phyloP scores from a whole-genome alignment of 2,113 vertebrate species.

The Myxocyprinus asiaticus region DNA sequence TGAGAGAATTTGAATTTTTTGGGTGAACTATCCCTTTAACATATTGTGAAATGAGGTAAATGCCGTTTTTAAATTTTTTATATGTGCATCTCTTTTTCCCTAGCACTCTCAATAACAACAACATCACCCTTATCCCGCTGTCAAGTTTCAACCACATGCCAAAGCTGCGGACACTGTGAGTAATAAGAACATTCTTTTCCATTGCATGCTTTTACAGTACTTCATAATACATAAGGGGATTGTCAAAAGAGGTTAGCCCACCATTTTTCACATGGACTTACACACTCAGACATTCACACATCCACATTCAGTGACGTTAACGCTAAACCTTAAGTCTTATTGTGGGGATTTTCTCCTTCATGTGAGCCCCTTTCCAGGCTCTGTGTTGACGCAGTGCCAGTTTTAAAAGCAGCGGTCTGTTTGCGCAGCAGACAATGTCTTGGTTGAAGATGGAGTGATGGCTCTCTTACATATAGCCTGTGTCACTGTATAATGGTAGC shows the following conservation, averaged over 20 bases:
- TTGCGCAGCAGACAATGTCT: slow-evolving; percentile 20
- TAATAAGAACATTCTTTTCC: slow-evolving; percentile 60
- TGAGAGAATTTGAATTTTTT: no score
- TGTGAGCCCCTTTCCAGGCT: slow-evolving; percentile 11
- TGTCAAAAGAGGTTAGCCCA: background rate
- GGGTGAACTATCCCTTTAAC: no score
- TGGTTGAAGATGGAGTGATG: slow-evolving; percentile 13
- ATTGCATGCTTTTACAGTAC: background rate
- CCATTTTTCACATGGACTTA: background rate
- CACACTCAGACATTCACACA: slow-evolving; percentile 34
- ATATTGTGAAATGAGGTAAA: no score
- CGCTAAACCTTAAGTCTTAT: slow-evolving; percentile 8
- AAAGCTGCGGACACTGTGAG: slow-evolving; percentile 97
- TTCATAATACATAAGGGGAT: background rate
- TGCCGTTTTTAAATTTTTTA: background rate
- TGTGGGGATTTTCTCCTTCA: slow-evolving; percentile 14
- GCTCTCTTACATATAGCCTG: background rate
- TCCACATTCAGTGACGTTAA: slow-evolving; percentile 14
- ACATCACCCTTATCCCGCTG: slow-evolving; percentile 96
- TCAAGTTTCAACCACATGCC: slow-evolving; percentile 99
- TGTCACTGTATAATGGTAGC: slow-evolving; percentile 7
- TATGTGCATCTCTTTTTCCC: slow-evolving; percentile 29
- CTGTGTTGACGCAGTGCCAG: slow-evolving; percentile 53
- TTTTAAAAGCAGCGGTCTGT: slow-evolving; percentile 16
- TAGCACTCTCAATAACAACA: slow-evolving; percentile 99